Conservation (phyloP, 2,797 vertebrate species). For the Leptodactylus fallax region DNA sequence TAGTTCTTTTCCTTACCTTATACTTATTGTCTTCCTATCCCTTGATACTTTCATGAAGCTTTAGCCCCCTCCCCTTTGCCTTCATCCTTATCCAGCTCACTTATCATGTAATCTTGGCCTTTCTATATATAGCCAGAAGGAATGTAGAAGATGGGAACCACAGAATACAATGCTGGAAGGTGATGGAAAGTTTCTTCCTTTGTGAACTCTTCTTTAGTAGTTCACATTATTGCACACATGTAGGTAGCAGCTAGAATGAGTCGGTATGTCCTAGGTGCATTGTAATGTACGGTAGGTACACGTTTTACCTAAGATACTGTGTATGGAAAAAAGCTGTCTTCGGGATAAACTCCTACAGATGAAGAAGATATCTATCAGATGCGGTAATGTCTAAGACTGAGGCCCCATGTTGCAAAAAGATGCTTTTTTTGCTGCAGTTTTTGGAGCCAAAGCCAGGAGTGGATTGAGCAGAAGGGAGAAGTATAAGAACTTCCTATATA, state of each 20-base stretch:
- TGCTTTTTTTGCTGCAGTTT: too few species aligned
- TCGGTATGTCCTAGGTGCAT: too few species aligned
- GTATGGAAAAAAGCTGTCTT: too few species aligned
- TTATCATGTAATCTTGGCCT: constrained; percentile 51
- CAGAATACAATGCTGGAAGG: not conserved
- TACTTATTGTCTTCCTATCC: constrained; percentile 43
- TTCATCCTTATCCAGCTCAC: constrained; percentile 48
- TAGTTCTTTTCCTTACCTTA: constrained; percentile 36
- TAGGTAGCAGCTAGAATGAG: not conserved
- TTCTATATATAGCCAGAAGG: constrained; percentile 28
- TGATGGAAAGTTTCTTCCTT: constrained; percentile 13
- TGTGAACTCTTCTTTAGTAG: not conserved
- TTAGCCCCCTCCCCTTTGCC: constrained; percentile 27
- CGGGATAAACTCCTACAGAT: too few species aligned
- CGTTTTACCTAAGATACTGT: too few species aligned
- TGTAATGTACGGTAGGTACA: too few species aligned
- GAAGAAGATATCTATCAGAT: too few species aligned
- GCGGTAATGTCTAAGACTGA: too few species aligned
- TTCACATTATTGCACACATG: not conserved
- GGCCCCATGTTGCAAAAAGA: too few species aligned
- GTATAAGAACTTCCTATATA: too few species aligned
- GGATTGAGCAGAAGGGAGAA: too few species aligned
- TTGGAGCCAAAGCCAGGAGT: too few species aligned
- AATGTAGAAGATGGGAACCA: not conserved
- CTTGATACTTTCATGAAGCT: constrained; percentile 44